Conservation (phyloP, 2,888 invertebrate genomes). For the Panzeria rudis region DNA sequence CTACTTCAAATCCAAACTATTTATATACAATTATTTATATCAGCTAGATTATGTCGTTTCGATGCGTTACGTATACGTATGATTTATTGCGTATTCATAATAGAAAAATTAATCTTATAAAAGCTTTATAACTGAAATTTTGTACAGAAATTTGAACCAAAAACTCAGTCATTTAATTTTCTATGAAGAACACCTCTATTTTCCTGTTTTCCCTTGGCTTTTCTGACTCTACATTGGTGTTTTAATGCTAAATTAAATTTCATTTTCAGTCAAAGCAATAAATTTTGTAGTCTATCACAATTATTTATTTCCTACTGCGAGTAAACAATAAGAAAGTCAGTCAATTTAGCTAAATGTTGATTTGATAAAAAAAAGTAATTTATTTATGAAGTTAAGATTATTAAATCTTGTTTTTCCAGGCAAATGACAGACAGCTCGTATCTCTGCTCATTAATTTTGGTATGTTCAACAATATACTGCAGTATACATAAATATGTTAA, state of each 20-base stretch:
- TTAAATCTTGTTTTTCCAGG: slow-evolving; percentile 13
- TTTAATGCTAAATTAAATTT: background rate
- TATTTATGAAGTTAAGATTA: slow-evolving; percentile 11
- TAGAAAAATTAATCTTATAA: too few relatives aligned
- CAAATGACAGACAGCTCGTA: background rate
- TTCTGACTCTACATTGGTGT: too few relatives aligned
- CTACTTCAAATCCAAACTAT: too few relatives aligned
- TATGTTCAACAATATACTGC: background rate
- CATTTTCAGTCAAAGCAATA: background rate
- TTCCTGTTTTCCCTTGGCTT: too few relatives aligned
- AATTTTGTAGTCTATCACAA: background rate
- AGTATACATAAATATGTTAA: background rate
- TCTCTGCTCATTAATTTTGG: background rate
- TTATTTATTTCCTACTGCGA: background rate
- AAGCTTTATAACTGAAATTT: too few relatives aligned
- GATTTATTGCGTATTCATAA: too few relatives aligned
- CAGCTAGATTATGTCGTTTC: too few relatives aligned
- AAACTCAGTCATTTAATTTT: too few relatives aligned
- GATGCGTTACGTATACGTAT: too few relatives aligned
- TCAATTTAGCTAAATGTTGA: slow-evolving; percentile 17
- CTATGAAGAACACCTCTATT: too few relatives aligned
- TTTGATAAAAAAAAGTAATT: slow-evolving; percentile 19
- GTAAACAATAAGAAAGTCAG: background rate
- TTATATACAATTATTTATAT: too few relatives aligned
- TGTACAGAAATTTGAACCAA: too few relatives aligned